Evolutionary conservation across 2,888 invertebrate genomes (phyloP).

Genomic region (Morpho deidamia): DNA sequence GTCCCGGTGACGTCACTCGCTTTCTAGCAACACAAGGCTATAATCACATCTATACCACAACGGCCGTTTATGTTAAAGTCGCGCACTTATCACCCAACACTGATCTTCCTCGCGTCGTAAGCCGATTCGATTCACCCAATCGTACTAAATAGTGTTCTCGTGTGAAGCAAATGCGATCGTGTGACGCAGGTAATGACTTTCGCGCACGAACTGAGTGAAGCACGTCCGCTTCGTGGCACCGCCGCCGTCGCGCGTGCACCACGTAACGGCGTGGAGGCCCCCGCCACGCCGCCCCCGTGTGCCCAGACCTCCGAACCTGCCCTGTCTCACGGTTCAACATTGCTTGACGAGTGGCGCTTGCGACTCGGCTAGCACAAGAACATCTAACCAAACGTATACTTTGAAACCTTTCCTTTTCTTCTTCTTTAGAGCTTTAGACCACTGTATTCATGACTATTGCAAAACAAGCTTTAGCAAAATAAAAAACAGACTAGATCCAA

Average conservation of each 20-base stretch:
- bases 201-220: conserved; percentile 78
- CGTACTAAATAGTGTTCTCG: conserved; percentile 50
- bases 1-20: conserved; percentile 72
- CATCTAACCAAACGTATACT: background rate
- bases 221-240: conserved; percentile 72
- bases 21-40: conserved; percentile 69
- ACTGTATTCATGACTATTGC: too few species aligned
- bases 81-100: conserved; percentile 38
- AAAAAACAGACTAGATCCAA: too few species aligned
- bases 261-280: conserved; percentile 62
- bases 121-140: conserved; percentile 48
- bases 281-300: conserved; percentile 38
- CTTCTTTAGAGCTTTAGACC: too few species aligned
- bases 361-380: conserved; percentile 9
- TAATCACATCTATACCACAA: conserved; percentile 33
- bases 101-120: conserved; percentile 36
- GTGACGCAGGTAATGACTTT: conserved; percentile 75
- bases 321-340: conserved; percentile 20
- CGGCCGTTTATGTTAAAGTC: conserved; percentile 31
- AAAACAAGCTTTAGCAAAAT: too few species aligned
- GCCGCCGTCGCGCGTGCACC: conserved; percentile 54
- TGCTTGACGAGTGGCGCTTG: conserved; percentile 22
- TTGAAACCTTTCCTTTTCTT: too few species aligned
- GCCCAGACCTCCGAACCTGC: conserved; percentile 40
- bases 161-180: conserved; percentile 62